A percentile compares a stretch with the other conserved stretches of the same genome.
phyloP scores from a whole-genome alignment of 2,888 invertebrate species.

The Teleiodes luculella region DNA sequence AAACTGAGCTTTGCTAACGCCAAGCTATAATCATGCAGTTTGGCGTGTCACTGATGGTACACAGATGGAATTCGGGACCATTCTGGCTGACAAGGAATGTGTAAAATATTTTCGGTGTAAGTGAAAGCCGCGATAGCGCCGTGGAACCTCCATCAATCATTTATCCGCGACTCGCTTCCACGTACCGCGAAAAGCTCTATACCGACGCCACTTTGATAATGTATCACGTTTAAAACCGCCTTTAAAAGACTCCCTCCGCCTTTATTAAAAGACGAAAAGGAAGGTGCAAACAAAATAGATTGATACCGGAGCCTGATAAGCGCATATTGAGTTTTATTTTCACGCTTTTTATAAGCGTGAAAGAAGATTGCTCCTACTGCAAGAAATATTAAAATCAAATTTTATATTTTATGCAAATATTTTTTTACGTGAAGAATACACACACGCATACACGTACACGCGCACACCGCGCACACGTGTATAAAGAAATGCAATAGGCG shows the following conservation, averaged over 20 bases:
- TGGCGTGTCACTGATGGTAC: conserved; percentile 5
- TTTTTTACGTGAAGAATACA: too few relatives aligned
- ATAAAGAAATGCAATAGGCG: too few relatives aligned
- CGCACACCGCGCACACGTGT: too few relatives aligned
- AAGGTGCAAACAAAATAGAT: conserved; percentile 68
- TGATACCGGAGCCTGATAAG: conserved; percentile 62
- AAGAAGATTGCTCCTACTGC: background rate
- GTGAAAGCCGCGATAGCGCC: conserved; percentile 61
- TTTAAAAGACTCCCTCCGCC: conserved; percentile 57
- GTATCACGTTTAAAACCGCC: conserved; percentile 70
- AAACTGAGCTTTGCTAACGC: too few relatives aligned
- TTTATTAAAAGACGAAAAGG: conserved; percentile 51
- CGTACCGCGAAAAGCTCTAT: conserved; percentile 71
- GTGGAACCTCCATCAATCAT: conserved; percentile 70
- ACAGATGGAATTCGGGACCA: conserved; percentile 19
- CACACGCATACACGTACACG: too few relatives aligned
- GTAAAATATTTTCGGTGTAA: conserved; percentile 64
- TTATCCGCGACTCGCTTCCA: conserved; percentile 62
- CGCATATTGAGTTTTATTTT: conserved; percentile 56
- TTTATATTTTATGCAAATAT: too few relatives aligned
- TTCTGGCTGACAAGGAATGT: conserved; percentile 39
- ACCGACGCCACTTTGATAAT: conserved; percentile 66
- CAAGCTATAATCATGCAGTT: background rate
- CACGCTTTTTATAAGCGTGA: conserved; percentile 35
- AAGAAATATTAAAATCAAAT: too few relatives aligned